These are phyloP conservation scores for Aphidius ervi DNA, from an alignment of 1,140 invertebrate species.

Conservation along the genomic window DNA sequence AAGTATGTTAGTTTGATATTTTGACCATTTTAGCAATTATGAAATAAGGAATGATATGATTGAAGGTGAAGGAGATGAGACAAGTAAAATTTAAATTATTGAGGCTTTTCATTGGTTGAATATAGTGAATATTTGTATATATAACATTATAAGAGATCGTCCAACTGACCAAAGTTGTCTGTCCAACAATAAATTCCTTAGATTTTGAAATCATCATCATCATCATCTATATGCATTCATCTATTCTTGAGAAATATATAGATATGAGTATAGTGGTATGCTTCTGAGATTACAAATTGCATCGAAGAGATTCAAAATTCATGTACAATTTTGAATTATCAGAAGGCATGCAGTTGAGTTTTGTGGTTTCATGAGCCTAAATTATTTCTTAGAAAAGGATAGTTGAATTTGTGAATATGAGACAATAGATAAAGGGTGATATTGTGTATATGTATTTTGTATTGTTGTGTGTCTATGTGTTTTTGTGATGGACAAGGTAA, in stretches of 20 bases:
- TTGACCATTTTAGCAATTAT: too few relatives aligned
- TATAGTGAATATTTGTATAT: too few relatives aligned
- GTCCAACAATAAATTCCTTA: slow-evolving; percentile 21
- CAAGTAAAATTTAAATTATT: slow-evolving; percentile 11
- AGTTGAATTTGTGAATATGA: too few relatives aligned
- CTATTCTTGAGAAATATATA: slow-evolving; percentile 7
- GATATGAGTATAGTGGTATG: slow-evolving; percentile 4
- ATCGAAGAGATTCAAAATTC: slow-evolving; percentile 30
- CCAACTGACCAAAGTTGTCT: neutral
- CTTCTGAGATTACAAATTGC: slow-evolving; percentile 24
- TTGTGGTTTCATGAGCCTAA: slow-evolving; percentile 1
- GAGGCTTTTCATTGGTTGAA: slow-evolving; percentile 11
- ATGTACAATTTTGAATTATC: slow-evolving; percentile 30
- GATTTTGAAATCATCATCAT: neutral
- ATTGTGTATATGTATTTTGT: too few relatives aligned
- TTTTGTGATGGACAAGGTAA: too few relatives aligned
- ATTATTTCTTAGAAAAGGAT: too few relatives aligned
- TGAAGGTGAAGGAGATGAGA: neutral
- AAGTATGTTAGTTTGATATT: too few relatives aligned
- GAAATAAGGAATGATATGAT: too few relatives aligned
- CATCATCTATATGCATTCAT: neutral
- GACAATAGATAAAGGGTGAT: too few relatives aligned
- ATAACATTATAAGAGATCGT: too few relatives aligned
- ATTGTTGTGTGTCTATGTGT: too few relatives aligned
- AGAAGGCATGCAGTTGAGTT: slow-evolving; percentile 25